Evolutionary conservation across 2,113 vertebrate species (phyloP), one percentile per base, ranked within the genome.

Genomic region (Zosterops borbonicus): DNA sequence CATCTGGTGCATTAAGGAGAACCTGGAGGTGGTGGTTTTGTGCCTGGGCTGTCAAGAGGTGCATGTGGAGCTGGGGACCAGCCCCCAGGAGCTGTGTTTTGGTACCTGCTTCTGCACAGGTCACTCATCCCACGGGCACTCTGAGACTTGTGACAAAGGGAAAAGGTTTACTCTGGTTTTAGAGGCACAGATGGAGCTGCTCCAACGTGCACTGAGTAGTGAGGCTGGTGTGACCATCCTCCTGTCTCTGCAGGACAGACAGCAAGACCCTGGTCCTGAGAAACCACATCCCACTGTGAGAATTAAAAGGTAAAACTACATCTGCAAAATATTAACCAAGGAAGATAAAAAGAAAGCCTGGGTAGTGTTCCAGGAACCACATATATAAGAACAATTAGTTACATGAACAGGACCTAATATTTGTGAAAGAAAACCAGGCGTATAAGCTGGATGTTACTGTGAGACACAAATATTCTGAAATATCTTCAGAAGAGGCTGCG

Each of bases 1-100:
- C 3, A 53, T 99, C 68, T 99, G 99, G 92, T 97, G 97, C 37
- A 94, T 99, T 65, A 98, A 98, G 62, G 98, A 98, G 23, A 99
- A 99, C 94, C 98, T 98, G 0, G 97, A 99, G 81, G 97, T 97
- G 0, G 94, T 97, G 22, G 29, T 98, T 18, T 98, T 99, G 96
- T 83, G 23, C 5, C 33, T 99, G 28, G 98, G 97, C 89, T 99
- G 99, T 95, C 98, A 98, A 69, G 99, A 99, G 2, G 96, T 99
- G 49, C 95, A 97, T 3, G 98, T 98, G 11, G 98, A 99, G 76
- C 95, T 99, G 73, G 97, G 98, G 53, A 75, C 99, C 79, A 98
- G 99, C 13, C 96, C 96, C 90, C 98, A 95, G 58, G 97, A 98
- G 12, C 53, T 99, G 73, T 92, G 98, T 79, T 99, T 99, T 74